These are phyloP conservation scores for Upupa epops DNA, from an alignment of 2,113 vertebrate genomes.

Conservation along the genomic window DNA sequence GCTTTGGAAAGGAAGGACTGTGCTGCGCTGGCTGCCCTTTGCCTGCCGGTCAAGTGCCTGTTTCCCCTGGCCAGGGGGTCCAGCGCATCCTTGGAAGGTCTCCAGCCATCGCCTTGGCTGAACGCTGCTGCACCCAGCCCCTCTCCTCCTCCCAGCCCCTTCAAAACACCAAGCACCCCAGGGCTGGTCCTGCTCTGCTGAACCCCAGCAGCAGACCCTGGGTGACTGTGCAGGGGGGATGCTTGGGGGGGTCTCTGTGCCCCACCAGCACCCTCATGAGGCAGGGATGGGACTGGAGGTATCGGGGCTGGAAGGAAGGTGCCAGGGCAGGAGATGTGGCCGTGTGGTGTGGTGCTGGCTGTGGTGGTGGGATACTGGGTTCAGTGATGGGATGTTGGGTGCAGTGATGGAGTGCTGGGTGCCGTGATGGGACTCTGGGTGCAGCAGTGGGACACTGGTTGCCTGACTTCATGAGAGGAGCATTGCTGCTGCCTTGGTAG, in stretches of 20 bases:
- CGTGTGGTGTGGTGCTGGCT: rapidly evolving
- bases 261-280: background rate
- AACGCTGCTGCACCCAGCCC: background rate
- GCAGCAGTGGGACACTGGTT: background rate
- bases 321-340: background rate
- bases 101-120: background rate
- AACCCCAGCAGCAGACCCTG: background rate
- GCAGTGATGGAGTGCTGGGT: background rate
- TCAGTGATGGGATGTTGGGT: rapidly evolving
- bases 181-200: rapidly evolving
- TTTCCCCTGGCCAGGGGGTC: background rate
- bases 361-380: rapidly evolving
- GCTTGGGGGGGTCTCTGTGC: background rate
- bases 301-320: background rate
- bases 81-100: background rate
- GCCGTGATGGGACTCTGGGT: background rate
- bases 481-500: background rate
- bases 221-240: rapidly evolving
- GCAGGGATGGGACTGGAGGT: background rate
- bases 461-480: rapidly evolving
- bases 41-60: background rate
- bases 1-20: background rate
- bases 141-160: background rate
- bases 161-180: background rate
- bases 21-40: background rate